Percentiles rank a stretch among this genome's conserved stretches.
Conservation (phyloP, 2,888 invertebrate species). For the Cepaea hortensis region DNA sequence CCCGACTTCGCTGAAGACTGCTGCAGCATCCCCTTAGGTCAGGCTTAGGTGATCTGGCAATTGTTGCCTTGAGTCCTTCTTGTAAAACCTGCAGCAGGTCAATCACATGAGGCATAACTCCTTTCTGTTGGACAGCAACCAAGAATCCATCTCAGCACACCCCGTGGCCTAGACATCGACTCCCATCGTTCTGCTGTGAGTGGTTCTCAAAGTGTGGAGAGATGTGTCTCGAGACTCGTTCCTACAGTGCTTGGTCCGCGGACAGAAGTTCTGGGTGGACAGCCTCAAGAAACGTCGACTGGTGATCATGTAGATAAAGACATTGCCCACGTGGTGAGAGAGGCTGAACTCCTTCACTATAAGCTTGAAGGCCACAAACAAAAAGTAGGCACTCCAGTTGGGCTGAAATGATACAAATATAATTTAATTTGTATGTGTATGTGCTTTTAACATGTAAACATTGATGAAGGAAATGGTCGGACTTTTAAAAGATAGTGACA, state of each 20-base stretch:
- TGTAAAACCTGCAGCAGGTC: too few species aligned
- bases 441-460: background rate
- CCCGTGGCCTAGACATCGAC: background rate
- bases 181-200: background rate
- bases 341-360: constrained; percentile 70
- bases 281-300: constrained; percentile 59
- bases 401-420: constrained; percentile 50
- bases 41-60: too few species aligned
- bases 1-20: too few species aligned
- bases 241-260: background rate
- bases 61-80: too few species aligned
- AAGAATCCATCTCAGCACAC: background rate
- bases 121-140: too few species aligned
- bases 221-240: background rate
- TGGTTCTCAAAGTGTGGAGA: background rate
- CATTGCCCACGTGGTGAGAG: constrained; percentile 73
- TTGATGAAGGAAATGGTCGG: background rate
- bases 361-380: constrained; percentile 63
- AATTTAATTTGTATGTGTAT: too few species aligned
- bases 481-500: background rate
- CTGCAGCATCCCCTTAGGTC: too few species aligned
- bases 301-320: constrained; percentile 66
- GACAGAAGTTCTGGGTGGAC: constrained; percentile 23
- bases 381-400: constrained; percentile 66
- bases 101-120: too few species aligned